Evolutionary conservation across 2,797 vertebrate genomes (phyloP), one percentile per base, ranked within the genome.

Genomic region (Parauchenoglanis ngamensis): DNA sequence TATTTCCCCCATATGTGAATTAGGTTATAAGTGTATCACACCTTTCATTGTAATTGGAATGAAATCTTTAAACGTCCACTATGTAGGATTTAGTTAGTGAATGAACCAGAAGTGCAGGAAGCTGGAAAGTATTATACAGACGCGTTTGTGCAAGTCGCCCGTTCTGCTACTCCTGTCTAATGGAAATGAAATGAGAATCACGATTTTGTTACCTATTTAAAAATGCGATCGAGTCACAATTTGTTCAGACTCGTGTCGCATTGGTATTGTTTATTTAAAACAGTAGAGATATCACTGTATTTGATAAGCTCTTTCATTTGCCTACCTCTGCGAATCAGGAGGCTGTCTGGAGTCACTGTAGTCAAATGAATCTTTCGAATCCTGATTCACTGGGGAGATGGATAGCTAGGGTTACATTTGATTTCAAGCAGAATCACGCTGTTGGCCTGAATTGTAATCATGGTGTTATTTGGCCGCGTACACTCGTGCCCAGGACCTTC

Each of bases 401-500:
- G 15, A 19, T 3, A 52, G 17, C 8, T 10, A 23, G 28, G 57
- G 19, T 40, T 31, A 10, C 73, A 76, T 28, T 31, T 1, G 8
- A 21, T 19, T 21, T 61, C 15, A 61, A 40, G 31, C 56, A 46
- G 79, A 59, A n/a, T 46, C 57, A 63, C 25, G 23, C 13, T 46
- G 12, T 3, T 17, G 57, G 57, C 44, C 35, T 46, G 23, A 80
- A 68, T 84, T 77, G 52, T 78, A 76, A 78, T 54, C 73, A 52
- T 87, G 81, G 61, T 81, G 81, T 63, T 90, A 68, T 86, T 25
- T 86, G 65, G 85, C 79, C 59, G 59, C 13, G 73, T 81, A 25
- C 23, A 84, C 28, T 87, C 52, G n/a, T 87, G 56, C 84, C 79
- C 82, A 73, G 76, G 77, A 46, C 79, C 73, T 82, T 49, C 86